Percentiles rank a stretch among this genome's conserved stretches.
These are phyloP conservation scores for Oophaga pumilio DNA, from an alignment of 2,113 vertebrate genomes.

Conservation along the genomic window DNA sequence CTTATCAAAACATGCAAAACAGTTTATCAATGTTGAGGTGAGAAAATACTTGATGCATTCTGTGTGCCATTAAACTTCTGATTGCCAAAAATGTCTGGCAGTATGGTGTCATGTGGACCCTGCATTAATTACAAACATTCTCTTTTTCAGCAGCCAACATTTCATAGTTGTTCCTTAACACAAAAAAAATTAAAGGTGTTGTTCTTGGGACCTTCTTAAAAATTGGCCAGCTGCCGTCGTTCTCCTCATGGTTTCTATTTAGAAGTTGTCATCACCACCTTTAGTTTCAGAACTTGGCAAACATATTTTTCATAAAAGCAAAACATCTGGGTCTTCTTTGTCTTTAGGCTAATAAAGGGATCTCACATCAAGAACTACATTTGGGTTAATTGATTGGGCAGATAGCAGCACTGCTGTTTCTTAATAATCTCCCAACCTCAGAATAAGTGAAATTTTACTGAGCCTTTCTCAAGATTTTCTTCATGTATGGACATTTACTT, in stretches of 20 bases:
- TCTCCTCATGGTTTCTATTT: constrained; percentile 58
- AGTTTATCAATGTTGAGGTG: not conserved
- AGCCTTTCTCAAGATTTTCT: not conserved
- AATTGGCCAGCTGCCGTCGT: constrained; percentile 30
- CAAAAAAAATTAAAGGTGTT: constrained; percentile 57
- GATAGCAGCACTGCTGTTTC: not conserved
- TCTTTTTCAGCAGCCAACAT: constrained; percentile 19
- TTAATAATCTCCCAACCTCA: not conserved
- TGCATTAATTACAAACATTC: constrained; percentile 46
- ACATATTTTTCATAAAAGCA: constrained; percentile 34
- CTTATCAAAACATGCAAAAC: constrained; percentile 15
- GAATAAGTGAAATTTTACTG: not conserved
- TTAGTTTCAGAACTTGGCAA: constrained; percentile 55
- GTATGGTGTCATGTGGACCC: constrained; percentile 29
- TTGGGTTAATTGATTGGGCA: constrained; percentile 17
- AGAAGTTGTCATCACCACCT: constrained; percentile 57
- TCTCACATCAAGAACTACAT: constrained; percentile 23
- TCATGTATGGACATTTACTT: not conserved
- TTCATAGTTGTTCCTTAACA: constrained; percentile 46
- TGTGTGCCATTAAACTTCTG: constrained; percentile 18
- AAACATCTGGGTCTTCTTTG: constrained; percentile 57
- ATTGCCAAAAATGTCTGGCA: constrained; percentile 52
- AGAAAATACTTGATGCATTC: constrained; percentile 22
- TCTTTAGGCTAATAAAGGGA: constrained; percentile 41
- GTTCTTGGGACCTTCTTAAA: constrained; percentile 52